These are phyloP conservation scores for Cotesia congregata DNA, from an alignment of 2,888 invertebrate species.

Conservation along the genomic window DNA sequence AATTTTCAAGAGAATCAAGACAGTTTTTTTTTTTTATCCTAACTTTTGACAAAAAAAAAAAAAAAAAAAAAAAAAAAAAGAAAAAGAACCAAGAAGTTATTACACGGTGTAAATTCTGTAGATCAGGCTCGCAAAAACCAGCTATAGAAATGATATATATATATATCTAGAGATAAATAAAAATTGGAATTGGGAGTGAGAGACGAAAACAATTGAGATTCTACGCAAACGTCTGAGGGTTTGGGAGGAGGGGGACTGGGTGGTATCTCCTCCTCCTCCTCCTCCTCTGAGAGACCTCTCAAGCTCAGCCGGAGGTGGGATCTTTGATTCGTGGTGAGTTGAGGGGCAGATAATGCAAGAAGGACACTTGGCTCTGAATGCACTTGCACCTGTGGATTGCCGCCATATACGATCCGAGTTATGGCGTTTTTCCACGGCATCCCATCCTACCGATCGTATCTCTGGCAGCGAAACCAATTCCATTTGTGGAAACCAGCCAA, in stretches of 20 bases:
- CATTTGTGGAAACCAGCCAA: constrained; percentile 64
- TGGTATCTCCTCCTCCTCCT: constrained; percentile 39
- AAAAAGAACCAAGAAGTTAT: no score
- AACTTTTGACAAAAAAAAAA: no score
- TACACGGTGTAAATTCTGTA: no score
- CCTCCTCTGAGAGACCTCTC: constrained; percentile 5
- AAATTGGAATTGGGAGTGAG: no score
- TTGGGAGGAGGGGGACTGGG: constrained; percentile 36
- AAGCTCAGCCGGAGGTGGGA: constrained; percentile 34
- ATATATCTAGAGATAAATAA: no score
- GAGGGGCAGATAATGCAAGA: constrained; percentile 26
- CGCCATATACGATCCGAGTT: constrained; percentile 68
- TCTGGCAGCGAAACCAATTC: constrained; percentile 65
- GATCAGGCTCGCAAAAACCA: no score
- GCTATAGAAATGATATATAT: no score
- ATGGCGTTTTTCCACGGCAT: constrained; percentile 70
- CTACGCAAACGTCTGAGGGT: constrained; percentile 58
- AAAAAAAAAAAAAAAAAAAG: no score
- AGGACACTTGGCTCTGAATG: constrained; percentile 45
- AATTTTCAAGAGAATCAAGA: background rate
- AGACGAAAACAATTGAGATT: constrained; percentile 62
- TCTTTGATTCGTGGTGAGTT: background rate
- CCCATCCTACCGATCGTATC: constrained; percentile 65
- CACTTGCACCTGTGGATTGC: constrained; percentile 67
- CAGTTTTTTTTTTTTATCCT: no score